A percentile compares a stretch with the other conserved stretches of the same genome.
phyloP scores from a whole-genome alignment of 1,140 invertebrate species.

The Drosophila tropicalis region DNA sequence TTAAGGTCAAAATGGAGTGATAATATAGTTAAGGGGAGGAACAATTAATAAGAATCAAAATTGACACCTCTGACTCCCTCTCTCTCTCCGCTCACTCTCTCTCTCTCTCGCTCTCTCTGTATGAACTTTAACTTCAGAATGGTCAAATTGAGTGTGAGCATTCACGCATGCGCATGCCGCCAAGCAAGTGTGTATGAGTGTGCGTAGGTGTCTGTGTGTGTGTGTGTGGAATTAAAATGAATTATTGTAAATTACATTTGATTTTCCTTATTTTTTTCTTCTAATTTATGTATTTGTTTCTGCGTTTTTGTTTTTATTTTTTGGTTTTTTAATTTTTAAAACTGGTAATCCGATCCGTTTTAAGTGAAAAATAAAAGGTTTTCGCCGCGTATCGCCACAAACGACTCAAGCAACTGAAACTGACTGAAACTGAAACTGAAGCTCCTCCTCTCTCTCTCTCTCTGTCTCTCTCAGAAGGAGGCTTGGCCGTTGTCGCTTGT shows the following conservation, averaged over 20 bases:
- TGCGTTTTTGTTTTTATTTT: neutral
- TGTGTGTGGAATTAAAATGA: conserved; percentile 16
- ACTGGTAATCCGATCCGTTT: neutral
- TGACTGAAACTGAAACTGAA: conserved; percentile 22
- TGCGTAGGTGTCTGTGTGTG: conserved; percentile 35
- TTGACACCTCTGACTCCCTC: neutral
- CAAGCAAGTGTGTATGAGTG: conserved; percentile 8
- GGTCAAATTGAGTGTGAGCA: conserved; percentile 43
- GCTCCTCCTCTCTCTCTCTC: neutral
- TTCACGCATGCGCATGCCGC: conserved; percentile 45
- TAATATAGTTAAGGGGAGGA: neutral
- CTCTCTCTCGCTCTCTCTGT: conserved; percentile 8
- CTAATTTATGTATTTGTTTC: neutral
- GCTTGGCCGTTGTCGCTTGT: conserved; percentile 5
- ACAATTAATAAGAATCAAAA: neutral
- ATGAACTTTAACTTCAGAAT: conserved; percentile 22
- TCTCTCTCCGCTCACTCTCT: neutral
- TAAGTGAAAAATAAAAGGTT: neutral
- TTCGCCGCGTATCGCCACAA: conserved; percentile 5
- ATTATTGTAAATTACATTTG: conserved; percentile 12
- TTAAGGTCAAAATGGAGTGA: neutral
- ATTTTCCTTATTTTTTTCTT: neutral
- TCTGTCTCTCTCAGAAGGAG: conserved; percentile 5
- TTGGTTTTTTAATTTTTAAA: neutral
- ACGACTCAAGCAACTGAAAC: conserved; percentile 20